Evolutionary conservation across 2,888 invertebrate genomes (phyloP), one percentile per base, ranked within the genome.

Genomic region (Pachydiplax longipennis): DNA sequence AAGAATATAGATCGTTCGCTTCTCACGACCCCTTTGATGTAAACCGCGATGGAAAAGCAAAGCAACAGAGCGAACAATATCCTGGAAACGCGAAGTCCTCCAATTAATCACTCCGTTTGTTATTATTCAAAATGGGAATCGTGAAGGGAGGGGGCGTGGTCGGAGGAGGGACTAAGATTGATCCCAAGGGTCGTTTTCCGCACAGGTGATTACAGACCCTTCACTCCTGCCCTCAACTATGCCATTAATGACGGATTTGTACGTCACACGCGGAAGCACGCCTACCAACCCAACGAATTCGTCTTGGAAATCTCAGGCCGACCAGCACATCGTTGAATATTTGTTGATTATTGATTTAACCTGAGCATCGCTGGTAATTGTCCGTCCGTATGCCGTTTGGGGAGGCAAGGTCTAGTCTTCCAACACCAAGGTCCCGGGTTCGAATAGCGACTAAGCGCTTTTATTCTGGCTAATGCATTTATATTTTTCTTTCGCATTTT

Each of bases 151-250:
- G 61, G 48, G 22, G 81, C 40, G 81, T 22, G 40, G 81, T 10
- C 6, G 48, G 15, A 25, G 25, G n/a, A 2, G 58, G 83, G 83
- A 83, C 83, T 53, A 87, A 65, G 87, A 87, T 87, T 87, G 61
- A 87, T 87, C 61, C 61, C 22, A 61, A 22, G 61, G 83, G 58
- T 83, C 87, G 37, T 87, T 87, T 87, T 87, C 87, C 87, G 87
- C 87, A 87, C 87, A 87, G 87, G 40, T 87, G 87, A 87, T 87
- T 87, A 87, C 87, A 87, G 83, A 53, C 87, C 15, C 58, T 22
- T 35, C 53, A 53, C 35, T 35, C 58, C 18, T 6, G 25, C 82
- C 25, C 82, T 31, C 53, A 65, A 12, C 73, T 10, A 31, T 31
- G 25, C 31, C 15, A 73, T 73, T 73, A 73, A 73, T 73, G 73